Evolutionary conservation across 2,113 vertebrate genomes (phyloP), one percentile per base, ranked within the genome.

Genomic region (Astatoreochromis straeleni): DNA sequence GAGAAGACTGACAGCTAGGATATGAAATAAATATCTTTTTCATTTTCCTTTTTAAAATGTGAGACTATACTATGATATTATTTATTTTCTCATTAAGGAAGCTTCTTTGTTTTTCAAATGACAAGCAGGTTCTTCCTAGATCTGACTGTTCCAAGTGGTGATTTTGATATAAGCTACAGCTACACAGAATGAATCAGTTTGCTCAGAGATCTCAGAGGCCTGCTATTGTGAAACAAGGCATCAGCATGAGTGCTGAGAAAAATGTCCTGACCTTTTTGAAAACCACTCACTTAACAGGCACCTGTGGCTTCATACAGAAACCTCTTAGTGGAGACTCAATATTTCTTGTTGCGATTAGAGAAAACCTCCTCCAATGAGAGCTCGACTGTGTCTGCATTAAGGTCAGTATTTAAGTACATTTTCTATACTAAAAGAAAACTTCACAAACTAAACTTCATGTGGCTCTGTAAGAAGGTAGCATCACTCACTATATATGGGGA

Each of bases 201-300:
- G 12, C 16, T 58, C 19, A 68, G 14, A 81, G 35, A 80, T 42
- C 29, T n/a, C 45, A 13, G 2, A 4, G 38, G 19, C 31, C 21
- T 80, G 24, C 58, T 55, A 24, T 51, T 82, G 29, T 26, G n/a
- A 70, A 70, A 80, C 57, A 90, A 31, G 45, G 38, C 70, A 73
- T 68, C 84, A 83, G 45, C 80, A 85, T 79, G 80, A 89, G 47
- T n/a, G 47, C 58, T 11, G 80, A 35, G 42, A 49, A 83, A 84
- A 91, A 51, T 38, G n/a, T 29, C 63, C 40, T 85, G 78, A 92
- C 87, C 86, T 90, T 91, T 91, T 78, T 75, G 45, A 91, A 93
- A 88, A 82, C 38, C 65, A 82, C 31, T 82, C 42, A 70, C 47
- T 53, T 55, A 51, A 81, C n/a, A 84, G 51, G 14, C 55, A 82